Conservation (phyloP, 2,888 invertebrate genomes). For the Euzetes globulus region DNA sequence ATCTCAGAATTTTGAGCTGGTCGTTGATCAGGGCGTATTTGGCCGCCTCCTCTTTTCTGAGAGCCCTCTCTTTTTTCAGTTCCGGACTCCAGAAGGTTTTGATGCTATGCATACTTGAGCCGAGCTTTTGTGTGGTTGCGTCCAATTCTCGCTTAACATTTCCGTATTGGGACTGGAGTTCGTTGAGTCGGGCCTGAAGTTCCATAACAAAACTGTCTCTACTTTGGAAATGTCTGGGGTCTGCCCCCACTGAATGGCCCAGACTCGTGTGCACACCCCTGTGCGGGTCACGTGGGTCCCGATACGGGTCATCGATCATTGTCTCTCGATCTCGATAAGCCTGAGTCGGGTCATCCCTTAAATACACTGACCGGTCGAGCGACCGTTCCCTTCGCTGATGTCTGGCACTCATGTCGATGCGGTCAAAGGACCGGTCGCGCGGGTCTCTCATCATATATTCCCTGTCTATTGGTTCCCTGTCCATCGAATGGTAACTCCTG, state of each 20-base stretch:
- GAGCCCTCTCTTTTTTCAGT: slow-evolving; percentile 91
- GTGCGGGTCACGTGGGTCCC: slow-evolving; percentile 14
- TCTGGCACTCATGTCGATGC: slow-evolving; percentile 44
- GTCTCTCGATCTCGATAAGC: slow-evolving; percentile 38
- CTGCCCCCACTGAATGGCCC: slow-evolving; percentile 31
- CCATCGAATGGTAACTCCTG: slow-evolving; percentile 55
- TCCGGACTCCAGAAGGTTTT: slow-evolving; percentile 99
- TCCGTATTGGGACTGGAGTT: slow-evolving; percentile 82
- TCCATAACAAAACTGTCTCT: slow-evolving; percentile 69
- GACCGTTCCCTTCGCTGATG: slow-evolving; percentile 54
- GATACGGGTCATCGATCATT: slow-evolving; percentile 39
- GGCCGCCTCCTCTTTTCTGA: slow-evolving; percentile 94
- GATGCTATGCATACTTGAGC: slow-evolving; percentile 98
- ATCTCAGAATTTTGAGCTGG: slow-evolving; percentile 88
- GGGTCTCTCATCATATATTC: slow-evolving; percentile 52
- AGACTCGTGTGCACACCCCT: slow-evolving; percentile 24
- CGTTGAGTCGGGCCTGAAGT: slow-evolving; percentile 85
- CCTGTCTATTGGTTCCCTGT: slow-evolving; percentile 59
- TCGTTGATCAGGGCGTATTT: slow-evolving; percentile 94
- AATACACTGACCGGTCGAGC: slow-evolving; percentile 54
- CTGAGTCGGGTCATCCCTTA: slow-evolving; percentile 34
- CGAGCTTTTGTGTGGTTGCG: slow-evolving; percentile 91
- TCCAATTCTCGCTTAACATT: slow-evolving; percentile 88
- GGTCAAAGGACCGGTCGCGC: slow-evolving; percentile 60
- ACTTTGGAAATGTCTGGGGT: slow-evolving; percentile 41